Conservation (phyloP, 2,113 vertebrate species). For the Percopsis transmontana region DNA sequence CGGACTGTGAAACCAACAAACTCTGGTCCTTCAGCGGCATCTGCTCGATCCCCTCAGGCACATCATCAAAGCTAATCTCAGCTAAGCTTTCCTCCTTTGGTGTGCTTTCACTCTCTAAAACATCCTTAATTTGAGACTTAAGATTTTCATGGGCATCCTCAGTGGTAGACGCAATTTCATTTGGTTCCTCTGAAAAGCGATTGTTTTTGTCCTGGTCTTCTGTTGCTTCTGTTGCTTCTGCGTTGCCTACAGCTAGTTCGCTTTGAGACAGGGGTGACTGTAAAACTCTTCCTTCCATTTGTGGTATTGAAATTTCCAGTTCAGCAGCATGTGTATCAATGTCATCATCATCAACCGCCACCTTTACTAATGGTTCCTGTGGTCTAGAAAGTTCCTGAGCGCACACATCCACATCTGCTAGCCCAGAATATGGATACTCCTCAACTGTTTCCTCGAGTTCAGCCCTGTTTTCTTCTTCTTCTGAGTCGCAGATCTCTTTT, state of each 20-base stretch:
- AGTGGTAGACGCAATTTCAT: conserved; percentile 20
- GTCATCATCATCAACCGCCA: conserved; percentile 1
- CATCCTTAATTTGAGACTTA: conserved; percentile 7
- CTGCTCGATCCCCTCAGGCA: conserved; percentile 36
- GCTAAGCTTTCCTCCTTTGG: conserved; percentile 44
- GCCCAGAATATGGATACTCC: conserved; percentile 15
- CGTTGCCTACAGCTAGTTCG: conserved; percentile 14
- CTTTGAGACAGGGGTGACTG: conserved; percentile 13
- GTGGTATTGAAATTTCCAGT: conserved; percentile 20
- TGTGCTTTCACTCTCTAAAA: conserved; percentile 4
- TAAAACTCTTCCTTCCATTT: conserved; percentile 16
- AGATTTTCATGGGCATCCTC: conserved; percentile 3
- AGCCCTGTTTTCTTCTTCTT: conserved; percentile 13
- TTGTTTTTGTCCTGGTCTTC: conserved; percentile 19
- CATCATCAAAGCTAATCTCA: conserved; percentile 60
- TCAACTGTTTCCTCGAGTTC: conserved; percentile 23
- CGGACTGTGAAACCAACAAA: conserved; percentile 11
- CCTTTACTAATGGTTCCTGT: conserved; percentile 12
- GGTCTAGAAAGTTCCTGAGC: conserved; percentile 42
- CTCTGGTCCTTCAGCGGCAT: conserved; percentile 31
- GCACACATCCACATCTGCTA: conserved; percentile 38
- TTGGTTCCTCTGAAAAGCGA: conserved; percentile 15
- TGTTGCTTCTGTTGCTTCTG: conserved; percentile 15
- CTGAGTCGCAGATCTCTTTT: conserved; percentile 2
- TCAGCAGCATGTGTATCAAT: conserved; percentile 7